Conservation (phyloP, 1,140 invertebrate species). For the Grapholita molesta region DNA sequence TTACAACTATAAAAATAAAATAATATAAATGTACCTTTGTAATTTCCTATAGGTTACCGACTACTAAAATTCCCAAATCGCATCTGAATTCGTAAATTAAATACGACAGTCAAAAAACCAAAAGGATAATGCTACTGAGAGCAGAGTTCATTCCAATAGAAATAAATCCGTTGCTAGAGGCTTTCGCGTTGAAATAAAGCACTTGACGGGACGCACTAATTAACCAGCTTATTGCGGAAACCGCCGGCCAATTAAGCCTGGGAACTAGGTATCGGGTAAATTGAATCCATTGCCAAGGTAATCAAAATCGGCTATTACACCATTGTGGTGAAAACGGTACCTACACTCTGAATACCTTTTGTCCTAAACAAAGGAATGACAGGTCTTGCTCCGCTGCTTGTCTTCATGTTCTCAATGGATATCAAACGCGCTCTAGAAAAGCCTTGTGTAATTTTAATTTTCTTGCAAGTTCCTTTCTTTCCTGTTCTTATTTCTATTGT, state of each 20-base stretch:
- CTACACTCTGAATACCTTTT: conserved; percentile 39
- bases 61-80: background rate
- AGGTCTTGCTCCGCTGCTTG: conserved; percentile 27
- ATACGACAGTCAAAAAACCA: background rate
- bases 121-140: background rate
- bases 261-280: conserved; percentile 36
- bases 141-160: background rate
- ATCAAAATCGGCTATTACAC: conserved; percentile 17
- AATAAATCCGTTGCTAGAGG: background rate
- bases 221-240: conserved; percentile 7
- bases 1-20: no score
- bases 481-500: background rate
- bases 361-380: conserved; percentile 59
- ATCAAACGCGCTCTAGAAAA: conserved; percentile 38
- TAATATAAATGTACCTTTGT: no score
- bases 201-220: conserved; percentile 2
- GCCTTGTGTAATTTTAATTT: conserved; percentile 29
- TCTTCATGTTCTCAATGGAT: conserved; percentile 31
- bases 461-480: background rate
- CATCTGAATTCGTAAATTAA: background rate
- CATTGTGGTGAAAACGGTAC: conserved; percentile 24
- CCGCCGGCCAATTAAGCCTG: conserved; percentile 35
- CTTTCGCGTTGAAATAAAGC: background rate
- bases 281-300: conserved; percentile 47
- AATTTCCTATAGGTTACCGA: no score